These are phyloP conservation scores for Poeciliopsis paucimaculata DNA, from an alignment of 2,797 vertebrate genomes.

Conservation along the genomic window DNA sequence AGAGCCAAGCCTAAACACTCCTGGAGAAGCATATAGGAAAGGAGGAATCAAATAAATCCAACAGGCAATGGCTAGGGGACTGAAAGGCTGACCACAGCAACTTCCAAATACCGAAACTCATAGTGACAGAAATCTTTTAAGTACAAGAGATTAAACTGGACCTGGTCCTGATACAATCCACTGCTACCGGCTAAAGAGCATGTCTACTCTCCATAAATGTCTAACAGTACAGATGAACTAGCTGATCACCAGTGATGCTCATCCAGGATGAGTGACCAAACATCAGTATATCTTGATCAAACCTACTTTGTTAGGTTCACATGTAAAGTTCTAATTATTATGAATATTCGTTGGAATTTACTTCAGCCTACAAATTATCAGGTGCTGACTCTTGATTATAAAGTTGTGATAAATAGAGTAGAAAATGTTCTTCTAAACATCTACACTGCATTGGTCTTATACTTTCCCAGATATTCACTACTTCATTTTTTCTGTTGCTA, in stretches of 20 bases:
- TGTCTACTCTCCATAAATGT: not conserved
- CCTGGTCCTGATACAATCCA: not conserved
- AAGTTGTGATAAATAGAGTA: not conserved
- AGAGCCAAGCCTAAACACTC: not conserved
- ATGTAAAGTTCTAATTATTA: not conserved
- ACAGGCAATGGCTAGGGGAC: not conserved
- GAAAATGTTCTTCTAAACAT: not conserved
- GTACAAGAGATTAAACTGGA: not conserved
- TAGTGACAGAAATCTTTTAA: not conserved
- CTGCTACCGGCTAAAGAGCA: not conserved
- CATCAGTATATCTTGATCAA: not conserved
- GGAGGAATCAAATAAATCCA: not conserved
- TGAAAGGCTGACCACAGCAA: not conserved
- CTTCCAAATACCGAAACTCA: not conserved
- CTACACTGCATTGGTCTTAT: not conserved
- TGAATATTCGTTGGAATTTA: not conserved
- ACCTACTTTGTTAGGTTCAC: not conserved
- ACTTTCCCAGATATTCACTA: not conserved
- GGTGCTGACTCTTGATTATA: not conserved
- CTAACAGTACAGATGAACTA: not conserved
- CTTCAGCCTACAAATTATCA: not conserved
- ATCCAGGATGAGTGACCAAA: not conserved
- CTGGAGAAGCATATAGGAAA: not conserved
- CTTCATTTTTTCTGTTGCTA: conserved; percentile 9
- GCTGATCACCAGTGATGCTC: not conserved